Evolutionary conservation across 2,888 invertebrate species (phyloP).

Genomic region (Idaea biselata): DNA sequence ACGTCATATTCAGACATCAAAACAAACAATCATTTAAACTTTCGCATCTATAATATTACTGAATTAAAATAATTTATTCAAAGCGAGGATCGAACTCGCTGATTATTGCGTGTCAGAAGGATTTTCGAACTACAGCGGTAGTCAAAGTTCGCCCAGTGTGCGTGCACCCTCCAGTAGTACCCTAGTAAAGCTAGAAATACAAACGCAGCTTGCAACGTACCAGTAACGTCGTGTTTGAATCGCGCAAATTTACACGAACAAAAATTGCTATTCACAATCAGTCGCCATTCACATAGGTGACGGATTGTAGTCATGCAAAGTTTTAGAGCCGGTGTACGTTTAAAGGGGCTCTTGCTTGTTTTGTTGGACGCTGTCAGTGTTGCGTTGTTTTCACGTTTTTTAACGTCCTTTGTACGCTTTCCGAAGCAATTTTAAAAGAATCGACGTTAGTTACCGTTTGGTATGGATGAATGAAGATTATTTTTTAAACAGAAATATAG

Average conservation of each 20-base stretch:
- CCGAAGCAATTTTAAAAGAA: neutral
- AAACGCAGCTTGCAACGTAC: conserved; percentile 32
- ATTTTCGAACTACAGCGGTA: too few species aligned
- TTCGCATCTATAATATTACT: conserved; percentile 10
- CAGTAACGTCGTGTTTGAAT: conserved; percentile 37
- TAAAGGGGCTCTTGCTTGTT: neutral
- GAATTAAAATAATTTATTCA: too few species aligned
- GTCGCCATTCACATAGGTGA: conserved; percentile 43
- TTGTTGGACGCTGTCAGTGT: conserved; percentile 1
- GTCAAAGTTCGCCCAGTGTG: too few species aligned
- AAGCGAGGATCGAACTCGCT: too few species aligned
- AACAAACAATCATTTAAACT: conserved; percentile 16
- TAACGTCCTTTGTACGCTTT: neutral
- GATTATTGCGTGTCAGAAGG: too few species aligned
- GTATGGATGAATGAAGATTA: neutral
- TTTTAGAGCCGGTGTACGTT: neutral
- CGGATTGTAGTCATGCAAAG: conserved; percentile 13
- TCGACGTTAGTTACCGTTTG: neutral
- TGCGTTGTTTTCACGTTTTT: neutral
- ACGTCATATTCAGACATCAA: too few species aligned
- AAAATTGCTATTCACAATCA: conserved; percentile 57
- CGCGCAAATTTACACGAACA: conserved; percentile 50
- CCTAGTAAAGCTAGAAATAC: conserved; percentile 33
- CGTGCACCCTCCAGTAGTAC: too few species aligned
- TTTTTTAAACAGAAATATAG: neutral